Percentiles rank a stretch among this genome's conserved stretches.
These are phyloP conservation scores for Melinaea marsaeus DNA, from an alignment of 2,888 invertebrate genomes.

Conservation along the genomic window DNA sequence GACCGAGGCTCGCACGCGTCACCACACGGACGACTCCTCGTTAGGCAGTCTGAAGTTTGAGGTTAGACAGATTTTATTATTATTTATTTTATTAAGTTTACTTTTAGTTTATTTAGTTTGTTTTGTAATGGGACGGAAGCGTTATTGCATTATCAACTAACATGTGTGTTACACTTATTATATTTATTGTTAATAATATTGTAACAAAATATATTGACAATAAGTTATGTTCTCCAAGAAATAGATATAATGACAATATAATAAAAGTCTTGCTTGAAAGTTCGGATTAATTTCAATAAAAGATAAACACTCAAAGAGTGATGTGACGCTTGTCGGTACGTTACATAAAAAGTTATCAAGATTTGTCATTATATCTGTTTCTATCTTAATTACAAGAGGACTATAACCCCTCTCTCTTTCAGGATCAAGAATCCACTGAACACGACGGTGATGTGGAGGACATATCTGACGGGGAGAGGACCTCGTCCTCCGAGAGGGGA, in stretches of 20 bases:
- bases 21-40: slow-evolving; percentile 83
- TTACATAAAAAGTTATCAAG: too few relatives aligned
- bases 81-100: slow-evolving; percentile 22
- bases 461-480: slow-evolving; percentile 88
- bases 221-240: too few relatives aligned
- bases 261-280: too few relatives aligned
- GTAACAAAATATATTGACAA: too few relatives aligned
- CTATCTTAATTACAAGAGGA: background rate
- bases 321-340: too few relatives aligned
- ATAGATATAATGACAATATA: too few relatives aligned
- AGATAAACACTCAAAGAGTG: too few relatives aligned
- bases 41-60: slow-evolving; percentile 83
- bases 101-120: slow-evolving; percentile 14
- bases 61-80: slow-evolving; percentile 57
- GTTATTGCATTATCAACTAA: too few relatives aligned
- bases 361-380: too few relatives aligned
- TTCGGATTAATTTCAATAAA: too few relatives aligned
- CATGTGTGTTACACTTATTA: too few relatives aligned
- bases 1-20: slow-evolving; percentile 73
- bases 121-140: slow-evolving; percentile 9
- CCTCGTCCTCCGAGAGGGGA: slow-evolving; percentile 84
- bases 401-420: slow-evolving; percentile 26
- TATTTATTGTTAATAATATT: too few relatives aligned
- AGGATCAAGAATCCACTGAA: slow-evolving; percentile 85
- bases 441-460: slow-evolving; percentile 93